Evolutionary conservation across 2,888 invertebrate genomes (phyloP), one percentile per base, ranked within the genome.

Genomic region (Phytoseiulus persimilis): DNA sequence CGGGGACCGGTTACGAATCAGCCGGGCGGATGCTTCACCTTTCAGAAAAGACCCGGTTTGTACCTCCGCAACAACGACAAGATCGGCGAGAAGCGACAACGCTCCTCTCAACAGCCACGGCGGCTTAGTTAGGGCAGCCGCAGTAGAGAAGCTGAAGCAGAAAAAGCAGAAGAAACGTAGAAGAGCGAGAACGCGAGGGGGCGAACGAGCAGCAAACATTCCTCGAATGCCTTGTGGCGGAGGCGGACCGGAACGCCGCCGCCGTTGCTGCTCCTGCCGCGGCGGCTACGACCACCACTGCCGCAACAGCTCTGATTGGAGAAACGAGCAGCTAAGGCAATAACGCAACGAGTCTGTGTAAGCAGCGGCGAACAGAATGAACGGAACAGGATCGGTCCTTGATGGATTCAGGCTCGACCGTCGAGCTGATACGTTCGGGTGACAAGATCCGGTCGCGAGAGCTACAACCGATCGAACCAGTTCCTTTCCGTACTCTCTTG

Each of bases 121-220:
- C 65, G 65, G 65, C 18, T 65, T 65, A 65, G 65, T 65, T 65
- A 65, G 28, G 18, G 65, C 65, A 65, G 65, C 65, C 14, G 65
- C 65, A 65, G 18, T 14, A 65, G 46, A 46, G 14, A 46, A 46
- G 46, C 46, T 46, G 46, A 46, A 46, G 46, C 46, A 46, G 65
- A 65, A 65, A 65, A 65, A 65, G 65, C 65, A 65, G 65, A 65
- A 65, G 65, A 65, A 65, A 65, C 65, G 65, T 18, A 65, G 65
- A 65, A 65, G 65, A 65, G 65, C 28, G 65, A 65, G 65, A 65
- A 65, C 65, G 28, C 65, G 65, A 65, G 65, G 65, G 65, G 65
- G 65, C 65, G 65, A 65, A 65, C 65, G 65, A 65, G 65, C 65
- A 65, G 65, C 65, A 65, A 65, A 65, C 65, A 65, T 65, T 65